Percentiles rank a stretch among this genome's conserved stretches.
Conservation (phyloP, 92 coral and sea anemone genomes). For the Heteractis magnifica region DNA sequence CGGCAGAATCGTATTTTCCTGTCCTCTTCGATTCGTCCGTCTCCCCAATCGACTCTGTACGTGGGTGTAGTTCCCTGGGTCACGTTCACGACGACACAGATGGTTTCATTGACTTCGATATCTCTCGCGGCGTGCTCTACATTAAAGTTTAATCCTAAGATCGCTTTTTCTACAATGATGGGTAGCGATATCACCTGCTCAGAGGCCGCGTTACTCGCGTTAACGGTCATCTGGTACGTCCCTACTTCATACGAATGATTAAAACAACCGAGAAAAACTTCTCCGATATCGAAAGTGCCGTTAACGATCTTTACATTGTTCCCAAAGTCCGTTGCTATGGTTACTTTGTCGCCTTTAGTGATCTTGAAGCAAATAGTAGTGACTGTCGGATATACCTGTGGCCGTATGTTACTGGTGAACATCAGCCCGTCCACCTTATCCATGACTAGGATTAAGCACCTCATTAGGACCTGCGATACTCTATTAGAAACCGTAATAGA, state of each 20-base stretch:
- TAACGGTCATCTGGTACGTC: constrained; percentile 63
- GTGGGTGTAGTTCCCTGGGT: constrained; percentile 71
- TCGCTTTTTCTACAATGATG: constrained; percentile 71
- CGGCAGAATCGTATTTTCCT: constrained; percentile 31
- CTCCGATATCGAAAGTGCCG: constrained; percentile 69
- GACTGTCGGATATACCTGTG: constrained; percentile 49
- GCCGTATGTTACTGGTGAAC: constrained; percentile 45
- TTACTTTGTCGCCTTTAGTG: constrained; percentile 61
- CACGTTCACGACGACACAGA: constrained; percentile 40
- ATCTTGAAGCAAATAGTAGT: constrained; percentile 55
- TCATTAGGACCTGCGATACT: constrained; percentile 41
- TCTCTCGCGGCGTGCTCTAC: constrained; percentile 72
- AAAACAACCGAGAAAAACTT: constrained; percentile 56
- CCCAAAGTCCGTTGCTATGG: constrained; percentile 56
- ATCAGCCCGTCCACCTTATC: constrained; percentile 45
- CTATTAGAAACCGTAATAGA: constrained; percentile 55
- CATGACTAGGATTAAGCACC: constrained; percentile 62
- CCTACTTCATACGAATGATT: constrained; percentile 67
- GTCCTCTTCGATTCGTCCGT: constrained; percentile 41
- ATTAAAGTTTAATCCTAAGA: constrained; percentile 40
- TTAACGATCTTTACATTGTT: constrained; percentile 56
- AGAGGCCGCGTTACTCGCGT: constrained; percentile 71
- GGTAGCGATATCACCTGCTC: constrained; percentile 42
- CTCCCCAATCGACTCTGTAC: constrained; percentile 67
- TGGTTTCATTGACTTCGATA: constrained; percentile 90